Base-by-base conservation (phyloP, 2,888 invertebrate species). In the Thereva unica region DNA sequence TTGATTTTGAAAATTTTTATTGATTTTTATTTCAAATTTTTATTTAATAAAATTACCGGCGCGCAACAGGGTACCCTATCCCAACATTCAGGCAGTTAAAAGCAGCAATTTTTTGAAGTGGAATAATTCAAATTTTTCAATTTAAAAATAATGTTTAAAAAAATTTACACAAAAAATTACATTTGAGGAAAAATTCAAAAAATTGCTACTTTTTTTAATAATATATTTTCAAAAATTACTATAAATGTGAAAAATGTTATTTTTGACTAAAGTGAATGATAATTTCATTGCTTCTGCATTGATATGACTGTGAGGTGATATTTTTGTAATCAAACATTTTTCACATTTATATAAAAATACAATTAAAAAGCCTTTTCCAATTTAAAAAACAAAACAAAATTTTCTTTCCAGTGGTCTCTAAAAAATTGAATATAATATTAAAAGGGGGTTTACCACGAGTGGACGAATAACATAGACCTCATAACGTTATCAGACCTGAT, bases 41-140 rank as follows among this genome's bases (percentile, higher is more conserved):
- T 42, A 59, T 66, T 63, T 40, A 67, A 47, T 55, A 64, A 57
- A 53, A 68, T 71, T 70, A 70, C 73, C 78, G 81, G 66, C 81
- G 81, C 83, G 82, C 83, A 76, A 76, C 91, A 91, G 92, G 92
- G 92, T 92, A 93, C 93, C 93, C 93, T 93, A 93, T 93, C 93
- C 93, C 93, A 93, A 93, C 93, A 93, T 93, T 93, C 93, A 94
- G 93, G 93, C 92, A 90, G 88, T 80, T 79, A 64, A 67, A 64
- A 76, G 71, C 77, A 77, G 78, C 78, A 77, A 78, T 75, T 76
- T 76, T 75, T 73, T 75, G 77, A 75, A 41, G 7, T 65, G 23
- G 8, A 7, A 49, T 50, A 35, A 47, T 37, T 47, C 38, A 9
- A 37, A 50, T 45, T 34, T 57, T 42, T 59, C 35, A 23, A 49